Percentiles rank a stretch among this genome's conserved stretches.
phyloP scores from a whole-genome alignment of 2,113 vertebrate species.

The Himantopus leucocephalus region DNA sequence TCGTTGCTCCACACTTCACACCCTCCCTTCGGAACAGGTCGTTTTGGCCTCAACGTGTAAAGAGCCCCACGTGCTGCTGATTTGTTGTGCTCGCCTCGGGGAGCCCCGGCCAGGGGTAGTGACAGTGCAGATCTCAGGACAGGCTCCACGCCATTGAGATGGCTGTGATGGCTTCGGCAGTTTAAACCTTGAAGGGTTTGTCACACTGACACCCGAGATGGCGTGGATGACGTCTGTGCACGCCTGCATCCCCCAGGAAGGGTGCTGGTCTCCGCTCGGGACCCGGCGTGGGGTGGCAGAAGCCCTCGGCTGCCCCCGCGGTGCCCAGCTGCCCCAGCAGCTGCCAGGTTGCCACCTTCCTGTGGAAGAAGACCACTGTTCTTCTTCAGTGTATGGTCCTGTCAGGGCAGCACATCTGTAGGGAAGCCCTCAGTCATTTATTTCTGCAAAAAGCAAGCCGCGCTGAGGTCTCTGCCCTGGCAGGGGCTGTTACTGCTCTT shows the following conservation, averaged over 20 bases:
- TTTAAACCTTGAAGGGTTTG: background rate
- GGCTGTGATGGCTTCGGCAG: background rate
- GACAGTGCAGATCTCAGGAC: background rate
- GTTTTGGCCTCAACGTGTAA: background rate
- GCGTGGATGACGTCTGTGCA: rapidly evolving
- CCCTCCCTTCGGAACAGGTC: background rate
- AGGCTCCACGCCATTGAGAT: rapidly evolving
- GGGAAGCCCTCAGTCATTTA: background rate
- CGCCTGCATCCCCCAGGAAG: background rate
- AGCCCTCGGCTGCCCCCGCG: rapidly evolving
- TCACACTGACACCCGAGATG: background rate
- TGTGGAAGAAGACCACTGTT: background rate
- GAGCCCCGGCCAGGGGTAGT: rapidly evolving
- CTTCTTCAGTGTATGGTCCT: background rate
- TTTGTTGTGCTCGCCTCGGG: background rate
- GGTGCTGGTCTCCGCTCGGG: background rate
- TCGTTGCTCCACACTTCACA: background rate
- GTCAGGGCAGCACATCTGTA: background rate
- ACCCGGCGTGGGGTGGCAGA: background rate
- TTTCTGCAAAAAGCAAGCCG: background rate
- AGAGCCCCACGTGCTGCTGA: rapidly evolving
- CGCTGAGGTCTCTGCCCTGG: too few relatives aligned
- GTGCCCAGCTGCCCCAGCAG: background rate
- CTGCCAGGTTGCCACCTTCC: background rate
- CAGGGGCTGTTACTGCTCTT: too few relatives aligned